Percentiles rank a stretch among this genome's conserved stretches.
phyloP scores from a whole-genome alignment of 2,113 vertebrate species.

The Gymnarchus niloticus region DNA sequence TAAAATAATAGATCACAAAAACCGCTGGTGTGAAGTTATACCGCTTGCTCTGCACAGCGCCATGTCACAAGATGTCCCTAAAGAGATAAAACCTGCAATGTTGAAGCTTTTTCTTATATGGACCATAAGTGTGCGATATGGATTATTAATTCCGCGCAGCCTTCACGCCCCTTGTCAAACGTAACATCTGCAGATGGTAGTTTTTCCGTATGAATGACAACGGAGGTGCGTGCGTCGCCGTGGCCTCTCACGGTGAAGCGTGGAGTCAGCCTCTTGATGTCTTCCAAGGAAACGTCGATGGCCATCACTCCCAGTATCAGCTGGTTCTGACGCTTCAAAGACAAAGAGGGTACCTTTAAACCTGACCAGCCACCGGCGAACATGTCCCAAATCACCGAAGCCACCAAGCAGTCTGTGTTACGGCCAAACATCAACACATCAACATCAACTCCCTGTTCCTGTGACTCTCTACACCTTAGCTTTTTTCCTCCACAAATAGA shows the following conservation, averaged over 20 bases:
- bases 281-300: slow-evolving; percentile 89
- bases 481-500: background rate
- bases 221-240: background rate
- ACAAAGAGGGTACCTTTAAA: background rate
- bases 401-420: background rate
- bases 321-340: slow-evolving; percentile 69
- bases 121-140: background rate
- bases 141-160: background rate
- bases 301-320: slow-evolving; percentile 96
- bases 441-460: background rate
- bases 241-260: slow-evolving; percentile 79
- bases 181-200: background rate
- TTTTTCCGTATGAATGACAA: background rate
- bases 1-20: background rate
- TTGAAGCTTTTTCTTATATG: background rate
- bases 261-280: slow-evolving; percentile 90
- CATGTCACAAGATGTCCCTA: background rate
- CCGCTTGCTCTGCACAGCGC: too few relatives aligned
- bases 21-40: background rate
- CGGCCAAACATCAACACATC: background rate
- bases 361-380: background rate
- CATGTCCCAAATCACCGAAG: background rate
- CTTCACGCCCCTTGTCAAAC: background rate
- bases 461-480: background rate
- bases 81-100: background rate